Base-by-base conservation (phyloP, 2,888 invertebrate genomes). In the Metallyticus violacea region DNA sequence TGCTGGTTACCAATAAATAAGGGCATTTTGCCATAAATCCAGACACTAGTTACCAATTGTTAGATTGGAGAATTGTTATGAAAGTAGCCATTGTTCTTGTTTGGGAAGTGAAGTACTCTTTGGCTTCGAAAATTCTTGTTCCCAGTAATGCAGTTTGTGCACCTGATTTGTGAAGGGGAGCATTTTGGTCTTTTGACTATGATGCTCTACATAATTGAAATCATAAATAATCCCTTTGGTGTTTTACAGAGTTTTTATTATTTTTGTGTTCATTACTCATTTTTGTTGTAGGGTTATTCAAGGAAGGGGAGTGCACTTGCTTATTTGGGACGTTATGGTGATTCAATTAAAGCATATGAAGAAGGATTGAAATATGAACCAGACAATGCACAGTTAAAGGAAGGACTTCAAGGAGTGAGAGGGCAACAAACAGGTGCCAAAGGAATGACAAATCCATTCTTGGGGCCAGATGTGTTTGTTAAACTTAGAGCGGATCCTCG, bases 231-330 rank as follows among this genome's bases (percentile, higher is more conserved):
- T n/a, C n/a, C n/a, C n/a, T n/a, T n/a, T n/a, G n/a, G n/a, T n/a
- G n/a, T n/a, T n/a, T n/a, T n/a, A n/a, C n/a, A n/a, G n/a, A n/a
- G 15, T 62, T 62, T 62, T 15, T 15, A 62, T 15, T 62, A 7
- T 62, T 15, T 15, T 62, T 2, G 22, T 6, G 29, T 15, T n/a
- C n/a, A 62, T 62, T 15, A 62, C 22, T 62, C 40, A 40, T 77
- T 30, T 86, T 86, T 87, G 86, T 90, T 90, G 7, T 89, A 93
- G 92, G 93, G 93, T 7, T 97, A 97, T 91, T 97, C 98, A 0
- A 94, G 98, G 87, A 97, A 97, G 92, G 98, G 97, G 1, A 95
- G 96, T 89, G 97, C 98, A 0, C 92, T 97, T 81, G 95, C 96
- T 0, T 97, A 95, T 89, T 92, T 98, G 88, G 95, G 95, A 3